Evolutionary conservation across 2,797 vertebrate species (phyloP).

Genomic region (Streptopelia turtur): DNA sequence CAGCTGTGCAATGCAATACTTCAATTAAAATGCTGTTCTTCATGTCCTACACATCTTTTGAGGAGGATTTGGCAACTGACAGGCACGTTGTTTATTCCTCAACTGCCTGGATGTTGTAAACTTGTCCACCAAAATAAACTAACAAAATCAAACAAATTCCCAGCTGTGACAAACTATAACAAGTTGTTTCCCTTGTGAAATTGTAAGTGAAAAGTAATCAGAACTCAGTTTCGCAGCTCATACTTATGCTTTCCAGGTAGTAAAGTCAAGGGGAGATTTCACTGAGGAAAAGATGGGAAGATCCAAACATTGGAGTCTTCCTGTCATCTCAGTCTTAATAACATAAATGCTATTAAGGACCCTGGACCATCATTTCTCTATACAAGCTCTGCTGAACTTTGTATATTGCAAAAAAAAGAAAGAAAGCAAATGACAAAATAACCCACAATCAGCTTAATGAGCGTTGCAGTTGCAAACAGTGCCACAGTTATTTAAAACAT

Average conservation of each 20-base stretch:
- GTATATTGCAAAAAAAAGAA: background rate
- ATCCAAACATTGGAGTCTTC: background rate
- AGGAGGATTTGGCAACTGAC: conserved; percentile 26
- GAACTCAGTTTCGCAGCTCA: background rate
- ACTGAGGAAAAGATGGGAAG: background rate
- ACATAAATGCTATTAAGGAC: background rate
- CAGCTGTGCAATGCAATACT: background rate
- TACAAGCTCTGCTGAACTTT: background rate
- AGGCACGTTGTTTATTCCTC: conserved; percentile 20
- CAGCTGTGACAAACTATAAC: background rate
- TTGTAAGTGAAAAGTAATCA: background rate
- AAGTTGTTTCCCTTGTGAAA: background rate
- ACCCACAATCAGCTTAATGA: background rate
- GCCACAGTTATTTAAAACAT: background rate
- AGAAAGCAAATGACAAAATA: background rate
- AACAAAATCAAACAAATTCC: conserved; percentile 12
- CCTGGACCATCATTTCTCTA: background rate
- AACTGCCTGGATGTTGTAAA: conserved; percentile 12
- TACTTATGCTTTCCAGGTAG: background rate
- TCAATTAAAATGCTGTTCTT: background rate
- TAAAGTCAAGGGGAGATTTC: background rate
- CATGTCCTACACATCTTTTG: background rate
- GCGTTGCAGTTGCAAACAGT: background rate
- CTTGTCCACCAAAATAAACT: conserved; percentile 32
- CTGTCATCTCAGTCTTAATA: background rate